phyloP scores from a whole-genome alignment of 2,888 invertebrate genomes.

The Melieria crassipennis region DNA sequence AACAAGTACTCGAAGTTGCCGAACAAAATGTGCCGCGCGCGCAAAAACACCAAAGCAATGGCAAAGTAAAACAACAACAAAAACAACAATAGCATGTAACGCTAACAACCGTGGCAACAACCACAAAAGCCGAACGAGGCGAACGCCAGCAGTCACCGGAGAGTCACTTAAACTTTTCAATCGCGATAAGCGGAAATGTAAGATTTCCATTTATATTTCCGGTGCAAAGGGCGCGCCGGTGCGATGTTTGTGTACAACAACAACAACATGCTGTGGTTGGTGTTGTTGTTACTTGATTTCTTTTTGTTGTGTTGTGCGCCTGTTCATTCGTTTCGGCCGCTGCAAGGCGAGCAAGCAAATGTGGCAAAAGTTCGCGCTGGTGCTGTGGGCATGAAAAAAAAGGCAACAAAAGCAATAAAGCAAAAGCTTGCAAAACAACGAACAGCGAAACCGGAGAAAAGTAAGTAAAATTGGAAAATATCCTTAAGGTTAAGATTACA shows the following conservation, averaged over 20 bases:
- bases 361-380: too few relatives aligned
- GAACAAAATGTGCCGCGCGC: slow-evolving; percentile 3
- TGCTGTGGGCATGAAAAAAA: too few relatives aligned
- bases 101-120: slow-evolving; percentile 1
- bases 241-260: too few relatives aligned
- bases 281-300: too few relatives aligned
- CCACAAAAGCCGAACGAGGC: slow-evolving; percentile 5
- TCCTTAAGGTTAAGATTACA: slow-evolving; percentile 66
- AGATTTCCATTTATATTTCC: slow-evolving; percentile 60
- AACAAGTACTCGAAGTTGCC: neutral
- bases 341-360: too few relatives aligned
- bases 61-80: slow-evolving; percentile 14
- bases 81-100: neutral
- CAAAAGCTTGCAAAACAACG: neutral
- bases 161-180: slow-evolving; percentile 62
- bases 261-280: too few relatives aligned
- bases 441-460: slow-evolving; percentile 5
- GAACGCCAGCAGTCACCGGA: slow-evolving; percentile 35
- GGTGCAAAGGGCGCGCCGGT: slow-evolving; percentile 27
- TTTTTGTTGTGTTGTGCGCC: too few relatives aligned
- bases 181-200: slow-evolving; percentile 58
- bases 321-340: too few relatives aligned
- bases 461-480: slow-evolving; percentile 55
- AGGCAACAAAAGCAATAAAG: too few relatives aligned
- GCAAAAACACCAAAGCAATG: neutral